Conservation (phyloP, 1,140 invertebrate species). For the Triops cancriformis region DNA sequence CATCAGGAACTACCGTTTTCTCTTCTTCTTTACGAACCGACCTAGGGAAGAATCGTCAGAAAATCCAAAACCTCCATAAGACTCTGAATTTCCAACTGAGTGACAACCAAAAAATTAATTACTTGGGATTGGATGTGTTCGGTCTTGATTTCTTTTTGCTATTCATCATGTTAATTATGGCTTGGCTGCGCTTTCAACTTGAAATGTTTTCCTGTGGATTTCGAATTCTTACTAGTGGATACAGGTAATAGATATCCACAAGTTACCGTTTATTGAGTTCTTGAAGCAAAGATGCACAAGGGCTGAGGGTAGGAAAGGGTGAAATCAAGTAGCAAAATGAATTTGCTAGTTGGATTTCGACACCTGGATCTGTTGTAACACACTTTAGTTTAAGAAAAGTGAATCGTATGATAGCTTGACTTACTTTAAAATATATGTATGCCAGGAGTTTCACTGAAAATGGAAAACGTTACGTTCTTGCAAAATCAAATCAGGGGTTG, state of each 20-base stretch:
- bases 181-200: neutral
- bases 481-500: neutral
- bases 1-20: constrained; percentile 53
- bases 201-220: neutral
- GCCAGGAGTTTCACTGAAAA: neutral
- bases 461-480: neutral
- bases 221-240: neutral
- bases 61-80: neutral
- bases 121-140: neutral
- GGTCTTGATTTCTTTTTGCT: neutral
- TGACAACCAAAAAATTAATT: neutral
- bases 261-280: neutral
- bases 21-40: constrained; percentile 27
- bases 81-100: neutral
- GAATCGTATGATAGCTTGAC: neutral
- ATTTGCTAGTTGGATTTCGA: neutral
- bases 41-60: neutral
- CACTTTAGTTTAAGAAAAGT: neutral
- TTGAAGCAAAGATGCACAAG: too few species aligned
- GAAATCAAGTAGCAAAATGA: neutral
- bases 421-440: neutral
- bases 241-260: neutral
- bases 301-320: neutral
- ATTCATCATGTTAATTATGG: neutral
- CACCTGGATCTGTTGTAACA: neutral